Percentiles rank a stretch among this genome's conserved stretches.
phyloP scores from a whole-genome alignment of 2,888 invertebrate species.

The Ashinkailepas kermadecensis region DNA sequence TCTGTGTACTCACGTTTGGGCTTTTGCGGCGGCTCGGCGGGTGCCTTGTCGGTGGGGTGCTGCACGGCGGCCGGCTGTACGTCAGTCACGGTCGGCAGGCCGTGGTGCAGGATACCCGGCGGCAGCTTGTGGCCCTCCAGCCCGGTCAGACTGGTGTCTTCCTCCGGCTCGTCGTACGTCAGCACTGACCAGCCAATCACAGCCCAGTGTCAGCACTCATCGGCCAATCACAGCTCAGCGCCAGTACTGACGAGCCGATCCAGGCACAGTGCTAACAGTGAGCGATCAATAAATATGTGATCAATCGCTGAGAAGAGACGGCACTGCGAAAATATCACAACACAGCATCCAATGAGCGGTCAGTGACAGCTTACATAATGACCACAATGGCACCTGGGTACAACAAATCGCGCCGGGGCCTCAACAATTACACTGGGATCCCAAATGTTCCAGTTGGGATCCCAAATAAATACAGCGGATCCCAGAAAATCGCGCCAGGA shows the following conservation, averaged over 20 bases:
- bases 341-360: too few species aligned
- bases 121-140: constrained; percentile 53
- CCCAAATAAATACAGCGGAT: too few species aligned
- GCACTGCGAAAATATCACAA: too few species aligned
- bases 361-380: too few species aligned
- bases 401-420: too few species aligned
- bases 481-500: too few species aligned
- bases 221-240: not conserved
- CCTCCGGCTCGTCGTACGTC: constrained; percentile 83
- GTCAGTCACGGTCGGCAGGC: constrained; percentile 91
- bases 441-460: too few species aligned
- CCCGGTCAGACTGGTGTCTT: constrained; percentile 33
- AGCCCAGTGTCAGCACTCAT: not conserved
- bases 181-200: constrained; percentile 58
- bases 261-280: too few species aligned
- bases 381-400: too few species aligned
- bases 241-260: not conserved
- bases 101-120: constrained; percentile 83
- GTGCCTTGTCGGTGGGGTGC: not conserved
- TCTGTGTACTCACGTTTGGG: constrained; percentile 35
- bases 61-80: constrained; percentile 82
- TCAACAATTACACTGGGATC: too few species aligned
- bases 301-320: too few species aligned
- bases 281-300: not conserved
- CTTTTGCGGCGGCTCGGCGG: too few species aligned